Percentiles rank a stretch among this genome's conserved stretches.
These are phyloP conservation scores for Cricetomys ansorgei DNA, from an alignment of 2,113 vertebrate genomes.

Conservation along the genomic window DNA sequence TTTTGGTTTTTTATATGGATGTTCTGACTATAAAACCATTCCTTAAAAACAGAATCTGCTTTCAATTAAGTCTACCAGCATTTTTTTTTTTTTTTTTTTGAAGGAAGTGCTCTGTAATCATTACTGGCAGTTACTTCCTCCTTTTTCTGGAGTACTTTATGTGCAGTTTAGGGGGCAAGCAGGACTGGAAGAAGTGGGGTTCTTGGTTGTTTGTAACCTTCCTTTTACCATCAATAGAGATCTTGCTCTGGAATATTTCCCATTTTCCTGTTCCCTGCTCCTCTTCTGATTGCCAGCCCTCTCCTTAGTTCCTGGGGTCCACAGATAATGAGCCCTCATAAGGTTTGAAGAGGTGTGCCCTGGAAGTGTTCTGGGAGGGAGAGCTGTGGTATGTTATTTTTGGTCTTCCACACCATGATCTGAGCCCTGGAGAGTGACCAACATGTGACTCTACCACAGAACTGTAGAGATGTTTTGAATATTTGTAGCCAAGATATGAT, in stretches of 20 bases:
- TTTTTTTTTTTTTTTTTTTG: conserved; percentile 50
- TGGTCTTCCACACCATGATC: neutral
- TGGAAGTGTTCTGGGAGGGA: neutral
- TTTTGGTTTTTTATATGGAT: conserved; percentile 36
- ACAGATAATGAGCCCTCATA: neutral
- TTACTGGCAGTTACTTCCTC: conserved; percentile 47
- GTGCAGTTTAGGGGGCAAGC: neutral
- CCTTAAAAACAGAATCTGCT: conserved; percentile 52
- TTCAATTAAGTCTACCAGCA: conserved; percentile 53
- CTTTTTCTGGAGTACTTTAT: conserved; percentile 28
- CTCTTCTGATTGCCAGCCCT: neutral
- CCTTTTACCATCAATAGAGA: neutral
- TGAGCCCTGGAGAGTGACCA: neutral
- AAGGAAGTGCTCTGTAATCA: conserved; percentile 51
- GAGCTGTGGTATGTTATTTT: neutral
- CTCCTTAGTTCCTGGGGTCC: neutral
- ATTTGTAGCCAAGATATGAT: neutral
- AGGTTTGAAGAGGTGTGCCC: neutral
- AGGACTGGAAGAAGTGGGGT: neutral
- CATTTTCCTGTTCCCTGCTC: neutral
- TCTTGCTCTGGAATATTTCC: neutral
- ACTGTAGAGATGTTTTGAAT: neutral
- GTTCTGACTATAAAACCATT: conserved; percentile 31
- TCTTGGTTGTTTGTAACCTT: neutral
- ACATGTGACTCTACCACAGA: neutral